A percentile compares a stretch with the other conserved stretches of the same genome.
Conservation (phyloP, 2,113 vertebrate genomes). For the Gobius niger region DNA sequence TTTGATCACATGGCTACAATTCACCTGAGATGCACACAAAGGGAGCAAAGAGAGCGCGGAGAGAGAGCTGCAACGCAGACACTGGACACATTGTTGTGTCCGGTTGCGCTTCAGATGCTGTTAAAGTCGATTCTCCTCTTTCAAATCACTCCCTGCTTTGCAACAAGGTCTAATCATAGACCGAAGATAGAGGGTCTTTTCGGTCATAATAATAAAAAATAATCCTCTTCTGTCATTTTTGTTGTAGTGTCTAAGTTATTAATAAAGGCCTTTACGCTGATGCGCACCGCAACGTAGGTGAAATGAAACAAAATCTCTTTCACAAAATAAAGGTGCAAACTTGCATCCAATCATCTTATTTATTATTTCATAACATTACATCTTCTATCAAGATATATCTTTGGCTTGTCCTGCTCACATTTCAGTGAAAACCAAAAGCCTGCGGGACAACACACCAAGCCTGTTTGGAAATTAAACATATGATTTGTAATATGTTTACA, state of each 20-base stretch:
- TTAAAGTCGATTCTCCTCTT: conserved; percentile 39
- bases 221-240: not conserved
- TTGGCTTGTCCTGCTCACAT: no score
- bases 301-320: not conserved
- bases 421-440: no score
- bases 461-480: no score
- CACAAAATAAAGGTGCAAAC: not conserved
- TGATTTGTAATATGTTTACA: no score
- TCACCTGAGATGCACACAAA: conserved; percentile 84
- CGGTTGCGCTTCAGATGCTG: conserved; percentile 43
- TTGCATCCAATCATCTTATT: not conserved
- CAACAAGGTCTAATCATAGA: conserved; percentile 2
- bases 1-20: conserved; percentile 84
- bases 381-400: no score
- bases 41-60: conserved; percentile 77
- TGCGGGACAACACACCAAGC: no score
- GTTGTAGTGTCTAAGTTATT: not conserved
- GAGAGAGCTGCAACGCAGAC: conserved; percentile 66
- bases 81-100: conserved; percentile 76
- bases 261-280: not conserved
- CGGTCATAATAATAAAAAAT: not conserved
- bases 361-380: no score
- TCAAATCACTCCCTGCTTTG: conserved; percentile 42
- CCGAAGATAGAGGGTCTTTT: not conserved
- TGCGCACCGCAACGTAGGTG: not conserved